phyloP scores from a whole-genome alignment of 1,140 invertebrate species.

The Chionoecetes opilio region DNA sequence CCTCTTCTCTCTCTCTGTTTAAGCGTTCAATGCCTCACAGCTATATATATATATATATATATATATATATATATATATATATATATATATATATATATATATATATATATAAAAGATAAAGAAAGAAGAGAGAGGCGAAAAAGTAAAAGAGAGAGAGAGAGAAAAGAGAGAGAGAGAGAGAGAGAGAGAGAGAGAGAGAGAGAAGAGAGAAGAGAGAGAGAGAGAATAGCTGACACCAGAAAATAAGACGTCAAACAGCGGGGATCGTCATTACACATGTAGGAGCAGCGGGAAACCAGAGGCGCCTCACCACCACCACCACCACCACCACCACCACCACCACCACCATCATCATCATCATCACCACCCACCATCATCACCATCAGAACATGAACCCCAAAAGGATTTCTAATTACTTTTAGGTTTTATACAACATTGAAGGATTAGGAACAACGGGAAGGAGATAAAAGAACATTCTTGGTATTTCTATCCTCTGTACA shows the following conservation, averaged over 20 bases:
- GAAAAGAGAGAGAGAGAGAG: not conserved
- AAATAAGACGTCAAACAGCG: constrained; percentile 37
- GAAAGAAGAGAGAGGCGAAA: no score
- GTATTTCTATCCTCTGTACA: not conserved
- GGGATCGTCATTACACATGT: constrained; percentile 64
- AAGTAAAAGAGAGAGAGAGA: not conserved
- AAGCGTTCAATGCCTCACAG: no score
- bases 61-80: no score
- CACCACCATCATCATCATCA: not conserved
- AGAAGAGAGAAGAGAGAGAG: not conserved
- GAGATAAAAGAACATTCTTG: not conserved
- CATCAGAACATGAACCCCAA: constrained; percentile 9
- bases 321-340: constrained; percentile 39
- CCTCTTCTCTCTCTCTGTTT: no score
- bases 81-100: no score
- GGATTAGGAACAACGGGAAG: not conserved
- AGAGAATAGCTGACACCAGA: not conserved
- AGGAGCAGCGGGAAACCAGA: not conserved
- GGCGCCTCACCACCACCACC: not conserved
- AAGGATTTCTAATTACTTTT: constrained; percentile 44
- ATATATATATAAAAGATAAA: no score
- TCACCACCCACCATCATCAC: constrained; percentile 47
- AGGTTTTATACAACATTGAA: constrained; percentile 34
- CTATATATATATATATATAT: no score
- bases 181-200: constrained; percentile 11